Conservation (phyloP, 2,113 vertebrate genomes). For the Tyrannus savana region DNA sequence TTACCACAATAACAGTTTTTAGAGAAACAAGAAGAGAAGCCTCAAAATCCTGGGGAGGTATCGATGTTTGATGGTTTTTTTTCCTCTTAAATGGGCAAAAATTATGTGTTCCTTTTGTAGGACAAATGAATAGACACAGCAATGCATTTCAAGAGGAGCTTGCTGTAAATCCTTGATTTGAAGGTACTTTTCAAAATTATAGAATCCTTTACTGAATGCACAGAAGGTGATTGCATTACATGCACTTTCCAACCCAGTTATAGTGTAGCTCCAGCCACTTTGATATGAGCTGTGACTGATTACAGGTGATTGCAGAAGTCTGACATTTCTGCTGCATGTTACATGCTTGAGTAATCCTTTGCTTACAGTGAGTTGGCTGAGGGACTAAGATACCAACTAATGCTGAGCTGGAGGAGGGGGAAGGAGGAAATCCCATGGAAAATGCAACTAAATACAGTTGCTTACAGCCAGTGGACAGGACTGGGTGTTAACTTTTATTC, state of each 20-base stretch:
- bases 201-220: background rate
- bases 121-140: background rate
- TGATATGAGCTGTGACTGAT: background rate
- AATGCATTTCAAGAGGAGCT: background rate
- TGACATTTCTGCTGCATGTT: background rate
- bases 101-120: background rate
- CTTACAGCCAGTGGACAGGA: background rate
- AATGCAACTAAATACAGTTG: background rate
- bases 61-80: background rate
- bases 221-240: background rate
- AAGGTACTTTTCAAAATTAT: background rate
- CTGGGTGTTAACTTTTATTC: background rate
- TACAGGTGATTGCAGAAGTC: background rate
- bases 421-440: background rate
- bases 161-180: background rate
- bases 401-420: background rate
- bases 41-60: background rate
- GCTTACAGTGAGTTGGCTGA: background rate
- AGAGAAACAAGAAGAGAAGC: background rate
- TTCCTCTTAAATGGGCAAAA: background rate
- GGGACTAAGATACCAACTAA: background rate
- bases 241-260: background rate
- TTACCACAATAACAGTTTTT: background rate
- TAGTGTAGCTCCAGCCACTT: background rate
- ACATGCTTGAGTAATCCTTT: background rate